A percentile compares a stretch with the other conserved stretches of the same genome.
phyloP scores from a whole-genome alignment of 2,113 vertebrate species.

The Paradisaea rubra region DNA sequence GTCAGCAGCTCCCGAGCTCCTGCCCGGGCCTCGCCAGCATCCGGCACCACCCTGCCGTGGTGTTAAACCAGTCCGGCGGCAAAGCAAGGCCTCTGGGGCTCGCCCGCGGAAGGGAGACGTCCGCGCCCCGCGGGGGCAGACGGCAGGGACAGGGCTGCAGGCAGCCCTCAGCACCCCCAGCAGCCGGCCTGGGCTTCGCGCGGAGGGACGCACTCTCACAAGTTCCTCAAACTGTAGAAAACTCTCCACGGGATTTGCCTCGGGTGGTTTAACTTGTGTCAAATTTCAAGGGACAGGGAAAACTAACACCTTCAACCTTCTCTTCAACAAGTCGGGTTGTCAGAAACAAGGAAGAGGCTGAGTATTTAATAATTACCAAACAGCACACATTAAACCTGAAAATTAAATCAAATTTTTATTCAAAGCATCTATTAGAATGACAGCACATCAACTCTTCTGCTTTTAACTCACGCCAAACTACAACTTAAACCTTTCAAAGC shows the following conservation, averaged over 20 bases:
- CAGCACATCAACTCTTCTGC: slow-evolving; percentile 63
- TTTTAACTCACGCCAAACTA: slow-evolving; percentile 65
- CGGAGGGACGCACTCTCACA: rapidly evolving
- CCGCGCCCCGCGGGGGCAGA: rapidly evolving
- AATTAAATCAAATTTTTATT: slow-evolving; percentile 74
- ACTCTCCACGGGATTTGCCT: neutral
- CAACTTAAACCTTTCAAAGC: slow-evolving; percentile 54
- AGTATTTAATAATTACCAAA: neutral
- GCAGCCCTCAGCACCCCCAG: rapidly evolving
- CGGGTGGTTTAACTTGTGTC: neutral
- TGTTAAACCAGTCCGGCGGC: rapidly evolving
- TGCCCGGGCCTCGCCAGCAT: rapidly evolving
- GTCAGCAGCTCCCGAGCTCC: rapidly evolving
- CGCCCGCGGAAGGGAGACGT: rapidly evolving
- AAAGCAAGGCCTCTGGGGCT: rapidly evolving
- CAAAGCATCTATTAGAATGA: slow-evolving; percentile 69
- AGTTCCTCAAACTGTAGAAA: neutral
- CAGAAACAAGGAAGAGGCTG: neutral
- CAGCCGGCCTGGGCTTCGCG: rapidly evolving
- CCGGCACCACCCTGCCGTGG: rapidly evolving
- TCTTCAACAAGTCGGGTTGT: neutral
- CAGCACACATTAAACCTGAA: neutral
- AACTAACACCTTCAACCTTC: neutral
- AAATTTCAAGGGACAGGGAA: neutral
- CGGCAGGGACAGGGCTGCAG: neutral